Evolutionary conservation across 1,140 invertebrate species (phyloP).

Genomic region (Aphelenchoides besseyi): DNA sequence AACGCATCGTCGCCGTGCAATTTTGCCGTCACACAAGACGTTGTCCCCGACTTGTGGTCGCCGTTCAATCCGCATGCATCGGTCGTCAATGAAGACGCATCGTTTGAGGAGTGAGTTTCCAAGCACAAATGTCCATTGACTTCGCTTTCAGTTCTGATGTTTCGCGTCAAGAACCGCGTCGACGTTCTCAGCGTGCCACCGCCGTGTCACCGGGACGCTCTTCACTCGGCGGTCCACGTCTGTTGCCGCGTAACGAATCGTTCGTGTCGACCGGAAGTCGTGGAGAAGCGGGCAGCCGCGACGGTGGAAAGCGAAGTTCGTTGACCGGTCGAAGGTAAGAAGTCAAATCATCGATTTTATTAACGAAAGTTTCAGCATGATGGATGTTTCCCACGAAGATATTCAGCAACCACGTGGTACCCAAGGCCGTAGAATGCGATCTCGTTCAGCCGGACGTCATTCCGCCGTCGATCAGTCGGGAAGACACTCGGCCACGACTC

Average conservation of each 20-base stretch:
- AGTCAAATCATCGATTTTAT: background rate
- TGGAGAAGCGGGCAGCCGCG: background rate
- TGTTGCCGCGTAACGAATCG: background rate
- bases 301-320: background rate
- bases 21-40: background rate
- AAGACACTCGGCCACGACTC: background rate
- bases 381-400: background rate
- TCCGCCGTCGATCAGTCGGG: background rate
- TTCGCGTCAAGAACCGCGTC: background rate
- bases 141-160: background rate
- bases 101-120: background rate
- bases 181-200: background rate
- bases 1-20: background rate
- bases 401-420: background rate
- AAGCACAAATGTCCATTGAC: background rate
- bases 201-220: background rate
- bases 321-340: background rate
- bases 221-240: background rate
- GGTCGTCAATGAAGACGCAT: background rate
- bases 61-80: too few relatives aligned
- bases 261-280: background rate
- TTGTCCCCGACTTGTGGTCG: conserved; percentile 10
- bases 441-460: background rate
- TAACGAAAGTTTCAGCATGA: background rate
- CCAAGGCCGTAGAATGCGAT: background rate